Conservation (phyloP, 2,113 vertebrate species). For the Anolis carolinensis region DNA sequence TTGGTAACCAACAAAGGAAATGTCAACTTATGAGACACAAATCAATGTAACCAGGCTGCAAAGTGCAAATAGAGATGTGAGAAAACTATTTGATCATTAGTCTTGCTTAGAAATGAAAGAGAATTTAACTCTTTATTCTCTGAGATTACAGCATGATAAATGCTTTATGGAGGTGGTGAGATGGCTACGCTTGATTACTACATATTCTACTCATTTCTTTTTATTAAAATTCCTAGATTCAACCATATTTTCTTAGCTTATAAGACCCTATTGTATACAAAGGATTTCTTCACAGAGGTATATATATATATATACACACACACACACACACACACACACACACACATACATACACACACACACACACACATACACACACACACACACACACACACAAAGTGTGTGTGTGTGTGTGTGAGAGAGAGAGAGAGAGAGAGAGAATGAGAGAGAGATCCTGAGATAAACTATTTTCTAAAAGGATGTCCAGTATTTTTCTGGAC, state of each 20-base stretch:
- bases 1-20: constrained; percentile 82
- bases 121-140: constrained; percentile 17
- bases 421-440: no score
- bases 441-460: no score
- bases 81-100: constrained; percentile 80
- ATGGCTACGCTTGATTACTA: neutral
- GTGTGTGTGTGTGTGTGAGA: no score
- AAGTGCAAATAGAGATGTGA: constrained; percentile 83
- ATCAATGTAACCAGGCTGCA: constrained; percentile 81
- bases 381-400: no score
- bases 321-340: no score
- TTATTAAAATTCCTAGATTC: neutral
- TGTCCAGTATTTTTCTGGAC: no score
- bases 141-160: constrained; percentile 24
- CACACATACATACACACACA: no score
- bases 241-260: neutral
- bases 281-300: constrained; percentile 21
- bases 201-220: neutral
- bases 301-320: no score
- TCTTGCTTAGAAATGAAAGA: constrained; percentile 68
- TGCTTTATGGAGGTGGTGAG: constrained; percentile 15
- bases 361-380: no score
- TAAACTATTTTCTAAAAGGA: neutral
- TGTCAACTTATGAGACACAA: constrained; percentile 80
- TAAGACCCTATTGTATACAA: constrained; percentile 17